phyloP scores from a whole-genome alignment of 2,797 vertebrate species.

The Phalloptychus januarius region DNA sequence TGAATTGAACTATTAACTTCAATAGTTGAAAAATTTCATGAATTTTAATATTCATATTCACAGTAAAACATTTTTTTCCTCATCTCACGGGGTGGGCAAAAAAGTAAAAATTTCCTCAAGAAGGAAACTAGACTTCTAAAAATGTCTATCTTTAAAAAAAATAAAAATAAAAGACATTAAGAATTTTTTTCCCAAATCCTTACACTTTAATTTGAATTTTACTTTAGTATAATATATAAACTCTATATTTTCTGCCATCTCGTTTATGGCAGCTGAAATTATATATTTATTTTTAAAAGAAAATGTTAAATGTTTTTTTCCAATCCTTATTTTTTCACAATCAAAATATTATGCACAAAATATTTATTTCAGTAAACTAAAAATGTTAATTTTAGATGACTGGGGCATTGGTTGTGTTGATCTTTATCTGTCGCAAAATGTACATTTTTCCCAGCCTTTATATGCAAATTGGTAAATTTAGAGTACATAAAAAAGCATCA shows the following conservation, averaged over 20 bases:
- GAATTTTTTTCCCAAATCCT: background rate
- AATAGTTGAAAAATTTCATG: background rate
- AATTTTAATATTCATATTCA: background rate
- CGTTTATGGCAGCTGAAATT: background rate
- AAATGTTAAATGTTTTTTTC: too few relatives aligned
- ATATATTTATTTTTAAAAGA: background rate
- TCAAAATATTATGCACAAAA: too few relatives aligned
- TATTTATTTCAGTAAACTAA: too few relatives aligned
- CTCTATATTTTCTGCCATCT: background rate
- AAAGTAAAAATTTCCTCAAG: background rate
- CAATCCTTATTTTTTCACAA: too few relatives aligned
- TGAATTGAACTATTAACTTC: background rate
- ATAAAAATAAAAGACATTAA: background rate
- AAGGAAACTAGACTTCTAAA: background rate
- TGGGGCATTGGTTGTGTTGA: background rate
- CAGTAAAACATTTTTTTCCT: background rate
- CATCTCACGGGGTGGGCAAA: background rate
- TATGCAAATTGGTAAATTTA: background rate
- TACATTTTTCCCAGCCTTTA: background rate
- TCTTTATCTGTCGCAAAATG: background rate
- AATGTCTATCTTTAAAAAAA: background rate
- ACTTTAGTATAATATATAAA: background rate
- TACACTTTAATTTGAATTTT: background rate
- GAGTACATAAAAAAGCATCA: background rate
- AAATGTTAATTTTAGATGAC: background rate